These are phyloP conservation scores for Pseudochirops cupreus DNA, from an alignment of 2,797 vertebrate genomes.

Conservation along the genomic window DNA sequence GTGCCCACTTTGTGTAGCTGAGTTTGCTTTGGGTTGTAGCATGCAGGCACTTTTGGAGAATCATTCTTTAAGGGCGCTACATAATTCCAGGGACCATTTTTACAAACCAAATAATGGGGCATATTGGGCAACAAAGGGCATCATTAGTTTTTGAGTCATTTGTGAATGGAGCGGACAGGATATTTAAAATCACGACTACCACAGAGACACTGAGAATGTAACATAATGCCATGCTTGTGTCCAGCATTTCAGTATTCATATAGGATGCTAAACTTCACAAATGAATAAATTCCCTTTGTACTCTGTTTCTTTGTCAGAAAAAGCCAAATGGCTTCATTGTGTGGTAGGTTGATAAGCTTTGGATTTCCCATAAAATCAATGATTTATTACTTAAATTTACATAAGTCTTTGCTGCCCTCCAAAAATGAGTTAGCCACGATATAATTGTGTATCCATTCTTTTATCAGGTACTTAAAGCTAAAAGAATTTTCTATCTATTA, in stretches of 20 bases:
- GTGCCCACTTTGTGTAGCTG: background rate
- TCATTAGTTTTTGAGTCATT: background rate
- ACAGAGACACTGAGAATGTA: conserved; percentile 22
- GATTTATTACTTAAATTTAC: conserved; percentile 58
- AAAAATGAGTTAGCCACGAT: conserved; percentile 9
- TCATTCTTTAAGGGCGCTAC: background rate
- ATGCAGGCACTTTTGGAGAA: background rate
- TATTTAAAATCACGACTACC: background rate
- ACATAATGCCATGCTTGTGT: conserved; percentile 42
- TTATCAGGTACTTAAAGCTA: conserved; percentile 11
- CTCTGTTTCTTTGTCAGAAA: conserved; percentile 65
- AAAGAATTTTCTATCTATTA: background rate
- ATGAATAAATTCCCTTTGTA: conserved; percentile 22
- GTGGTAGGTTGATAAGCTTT: conserved; percentile 65
- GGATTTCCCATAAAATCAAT: background rate
- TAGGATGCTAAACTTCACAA: conserved; percentile 7
- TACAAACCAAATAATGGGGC: background rate
- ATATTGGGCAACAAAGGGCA: background rate
- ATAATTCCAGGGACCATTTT: background rate
- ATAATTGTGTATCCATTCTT: conserved; percentile 13
- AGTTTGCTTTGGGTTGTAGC: background rate
- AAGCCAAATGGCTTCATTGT: conserved; percentile 38
- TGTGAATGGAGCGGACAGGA: background rate
- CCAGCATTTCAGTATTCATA: conserved; percentile 52
- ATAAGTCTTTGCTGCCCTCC: conserved; percentile 31